A percentile compares a stretch with the other conserved stretches of the same genome.
These are phyloP conservation scores for Leucoraja erinaceus DNA, from an alignment of 2,113 vertebrate species.

Conservation along the genomic window DNA sequence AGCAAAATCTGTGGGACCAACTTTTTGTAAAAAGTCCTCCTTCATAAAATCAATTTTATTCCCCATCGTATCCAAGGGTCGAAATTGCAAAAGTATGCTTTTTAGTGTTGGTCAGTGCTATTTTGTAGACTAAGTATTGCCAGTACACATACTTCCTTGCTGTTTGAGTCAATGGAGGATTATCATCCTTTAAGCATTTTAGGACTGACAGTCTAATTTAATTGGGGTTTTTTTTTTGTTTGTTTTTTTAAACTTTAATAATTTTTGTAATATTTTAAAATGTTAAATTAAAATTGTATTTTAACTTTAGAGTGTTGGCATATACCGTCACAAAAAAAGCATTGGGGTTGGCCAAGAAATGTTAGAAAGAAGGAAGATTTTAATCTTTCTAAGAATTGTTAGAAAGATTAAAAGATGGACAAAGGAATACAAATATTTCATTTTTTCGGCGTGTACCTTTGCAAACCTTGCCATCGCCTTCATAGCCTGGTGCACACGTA, in stretches of 20 bases:
- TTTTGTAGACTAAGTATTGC: no score
- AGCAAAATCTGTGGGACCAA: background rate
- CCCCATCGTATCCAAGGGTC: background rate
- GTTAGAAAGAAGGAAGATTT: background rate
- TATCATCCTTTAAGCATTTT: no score
- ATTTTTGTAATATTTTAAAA: no score
- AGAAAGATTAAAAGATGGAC: background rate
- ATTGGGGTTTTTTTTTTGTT: no score
- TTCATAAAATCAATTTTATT: background rate
- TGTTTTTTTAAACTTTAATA: no score
- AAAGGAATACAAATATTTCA: background rate
- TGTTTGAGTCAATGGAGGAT: no score
- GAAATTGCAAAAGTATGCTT: background rate
- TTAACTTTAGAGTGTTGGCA: no score
- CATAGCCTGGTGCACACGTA: slow-evolving; percentile 72
- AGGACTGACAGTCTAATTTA: no score
- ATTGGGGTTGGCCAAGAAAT: background rate
- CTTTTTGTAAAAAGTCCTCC: background rate
- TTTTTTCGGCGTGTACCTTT: slow-evolving; percentile 54
- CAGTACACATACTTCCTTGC: no score
- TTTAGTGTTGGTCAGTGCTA: background rate
- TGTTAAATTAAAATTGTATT: no score
- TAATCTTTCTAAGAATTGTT: background rate
- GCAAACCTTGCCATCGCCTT: slow-evolving; percentile 71
- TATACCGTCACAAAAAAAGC: no score